Percentiles rank a stretch among this genome's conserved stretches.
Conservation (phyloP, 1,140 invertebrate species). For the Armadillidium nasatum region DNA sequence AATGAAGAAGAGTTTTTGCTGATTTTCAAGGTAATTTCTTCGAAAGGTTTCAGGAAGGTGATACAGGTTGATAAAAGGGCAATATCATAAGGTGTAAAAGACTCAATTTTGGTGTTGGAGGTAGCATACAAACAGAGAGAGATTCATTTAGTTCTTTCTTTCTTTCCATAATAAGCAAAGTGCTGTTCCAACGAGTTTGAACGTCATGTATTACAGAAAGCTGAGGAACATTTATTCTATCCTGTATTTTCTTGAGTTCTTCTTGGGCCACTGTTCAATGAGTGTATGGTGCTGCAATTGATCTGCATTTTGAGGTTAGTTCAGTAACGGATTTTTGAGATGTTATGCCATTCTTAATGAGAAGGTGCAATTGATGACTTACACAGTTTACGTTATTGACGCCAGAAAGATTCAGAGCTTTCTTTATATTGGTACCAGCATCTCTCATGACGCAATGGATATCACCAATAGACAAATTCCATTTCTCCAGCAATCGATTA, state of each 20-base stretch:
- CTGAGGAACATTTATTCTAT: slow-evolving; percentile 1
- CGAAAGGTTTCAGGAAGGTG: background rate
- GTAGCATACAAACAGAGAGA: slow-evolving; percentile 16
- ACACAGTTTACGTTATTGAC: background rate
- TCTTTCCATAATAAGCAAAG: background rate
- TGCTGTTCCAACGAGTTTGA: background rate
- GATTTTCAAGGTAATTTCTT: background rate
- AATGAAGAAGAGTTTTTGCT: background rate
- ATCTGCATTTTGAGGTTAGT: slow-evolving; percentile 6
- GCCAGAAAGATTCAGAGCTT: background rate
- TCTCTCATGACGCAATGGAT: slow-evolving; percentile 12
- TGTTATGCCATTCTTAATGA: background rate
- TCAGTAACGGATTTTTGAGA: slow-evolving; percentile 12
- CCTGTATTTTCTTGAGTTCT: slow-evolving; percentile 16
- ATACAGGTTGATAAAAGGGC: background rate
- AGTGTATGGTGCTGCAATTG: background rate
- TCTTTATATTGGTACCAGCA: slow-evolving; percentile 16
- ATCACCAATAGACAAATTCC: background rate
- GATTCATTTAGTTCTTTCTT: slow-evolving; percentile 16
- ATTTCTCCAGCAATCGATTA: slow-evolving; percentile 8
- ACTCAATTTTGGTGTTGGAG: slow-evolving; percentile 1
- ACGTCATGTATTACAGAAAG: slow-evolving; percentile 3
- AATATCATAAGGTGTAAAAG: background rate
- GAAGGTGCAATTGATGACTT: background rate
- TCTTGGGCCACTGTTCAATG: slow-evolving; percentile 13